Percentiles rank a stretch among this genome's conserved stretches.
These are phyloP conservation scores for Symphodus melops DNA, from an alignment of 2,113 vertebrate species.

Conservation along the genomic window DNA sequence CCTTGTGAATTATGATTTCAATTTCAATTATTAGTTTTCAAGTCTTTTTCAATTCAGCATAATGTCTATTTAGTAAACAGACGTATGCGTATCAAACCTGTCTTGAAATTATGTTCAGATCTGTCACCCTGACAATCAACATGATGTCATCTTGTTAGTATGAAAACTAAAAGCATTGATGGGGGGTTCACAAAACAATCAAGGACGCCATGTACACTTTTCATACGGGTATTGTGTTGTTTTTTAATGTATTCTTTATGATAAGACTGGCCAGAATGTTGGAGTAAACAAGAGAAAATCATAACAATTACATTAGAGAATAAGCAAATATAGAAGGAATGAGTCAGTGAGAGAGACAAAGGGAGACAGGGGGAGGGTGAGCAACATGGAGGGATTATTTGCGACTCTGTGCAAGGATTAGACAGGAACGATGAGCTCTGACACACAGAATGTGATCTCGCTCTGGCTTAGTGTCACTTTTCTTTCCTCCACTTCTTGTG, in stretches of 20 bases:
- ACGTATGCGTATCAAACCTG: too few species aligned
- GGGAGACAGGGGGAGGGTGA: conserved; percentile 45
- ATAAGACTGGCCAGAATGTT: neutral
- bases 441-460: conserved; percentile 61
- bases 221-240: neutral
- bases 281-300: conserved; percentile 30
- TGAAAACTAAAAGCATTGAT: too few species aligned
- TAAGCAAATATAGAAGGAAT: conserved; percentile 22
- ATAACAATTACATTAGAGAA: conserved; percentile 31
- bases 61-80: too few species aligned
- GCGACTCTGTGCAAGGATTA: conserved; percentile 63
- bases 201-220: neutral
- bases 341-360: conserved; percentile 50
- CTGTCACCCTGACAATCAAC: neutral
- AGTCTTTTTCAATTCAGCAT: too few species aligned
- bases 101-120: too few species aligned
- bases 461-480: conserved; percentile 67
- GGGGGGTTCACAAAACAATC: too few species aligned
- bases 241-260: neutral
- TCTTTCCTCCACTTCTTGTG: conserved; percentile 42
- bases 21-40: too few species aligned
- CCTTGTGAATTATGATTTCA: too few species aligned
- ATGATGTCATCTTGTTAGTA: too few species aligned
- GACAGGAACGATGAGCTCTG: conserved; percentile 65
- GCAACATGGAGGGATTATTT: conserved; percentile 72